phyloP scores from a whole-genome alignment of 2,113 vertebrate genomes.

The Sebastes fasciatus region DNA sequence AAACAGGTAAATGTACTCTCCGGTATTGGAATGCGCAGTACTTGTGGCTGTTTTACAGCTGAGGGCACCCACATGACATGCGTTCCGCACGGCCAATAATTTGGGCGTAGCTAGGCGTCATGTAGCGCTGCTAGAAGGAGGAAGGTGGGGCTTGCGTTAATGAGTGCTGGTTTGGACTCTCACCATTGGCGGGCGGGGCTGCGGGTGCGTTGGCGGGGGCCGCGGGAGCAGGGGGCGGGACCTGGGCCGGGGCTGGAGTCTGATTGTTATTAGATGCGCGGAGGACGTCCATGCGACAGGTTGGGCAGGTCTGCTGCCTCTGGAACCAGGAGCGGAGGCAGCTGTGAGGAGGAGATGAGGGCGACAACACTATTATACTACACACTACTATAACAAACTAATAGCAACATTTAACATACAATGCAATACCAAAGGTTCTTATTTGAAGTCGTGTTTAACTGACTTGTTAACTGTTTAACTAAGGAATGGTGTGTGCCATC shows the following conservation, averaged over 20 bases:
- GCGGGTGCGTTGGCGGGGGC: conserved; percentile 78
- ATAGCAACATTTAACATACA: not conserved
- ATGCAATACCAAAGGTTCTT: not conserved
- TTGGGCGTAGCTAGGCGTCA: not conserved
- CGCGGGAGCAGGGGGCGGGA: conserved; percentile 77
- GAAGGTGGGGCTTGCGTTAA: not conserved
- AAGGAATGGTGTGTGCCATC: not conserved
- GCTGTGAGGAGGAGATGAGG: conserved; percentile 72
- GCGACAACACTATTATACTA: not conserved
- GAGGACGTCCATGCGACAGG: conserved; percentile 96
- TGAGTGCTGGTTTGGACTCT: conserved; percentile 46
- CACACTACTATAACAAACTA: not conserved
- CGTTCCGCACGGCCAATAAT: not conserved
- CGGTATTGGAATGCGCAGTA: not conserved
- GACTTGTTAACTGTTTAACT: not conserved
- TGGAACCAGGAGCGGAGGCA: conserved; percentile 99
- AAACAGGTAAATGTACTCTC: not conserved
- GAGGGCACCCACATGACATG: not conserved
- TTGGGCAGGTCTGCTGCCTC: conserved; percentile 96
- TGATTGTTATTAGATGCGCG: conserved; percentile 89
- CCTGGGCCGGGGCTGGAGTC: conserved; percentile 83
- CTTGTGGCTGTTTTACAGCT: not conserved
- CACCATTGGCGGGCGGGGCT: conserved; percentile 88
- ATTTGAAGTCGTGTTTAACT: not conserved
- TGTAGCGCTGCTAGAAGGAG: not conserved